Evolutionary conservation across 2,113 vertebrate species (phyloP), one percentile per base, ranked within the genome.

Genomic region (Ciconia maguari): DNA sequence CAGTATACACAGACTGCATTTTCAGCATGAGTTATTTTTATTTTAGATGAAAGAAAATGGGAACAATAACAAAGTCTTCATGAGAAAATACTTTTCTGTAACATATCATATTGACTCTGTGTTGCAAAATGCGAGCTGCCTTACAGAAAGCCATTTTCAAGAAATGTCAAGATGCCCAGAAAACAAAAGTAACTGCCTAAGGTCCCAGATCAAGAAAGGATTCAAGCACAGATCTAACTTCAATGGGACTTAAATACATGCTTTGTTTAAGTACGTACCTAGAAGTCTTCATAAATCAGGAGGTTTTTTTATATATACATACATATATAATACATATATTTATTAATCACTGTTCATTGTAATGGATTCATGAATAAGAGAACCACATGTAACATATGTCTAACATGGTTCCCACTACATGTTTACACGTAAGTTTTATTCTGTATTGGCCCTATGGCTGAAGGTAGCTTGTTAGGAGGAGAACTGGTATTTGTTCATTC

Each of bases 1-100:
- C 77, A 95, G 66, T 77, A 78, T 60, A 89, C 54, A 91, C n/a
- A 97, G 58, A 55, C 78, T 90, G 81, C 66, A 91, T 87, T 96
- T 97, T 96, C 84, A 94, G 85, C 90, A 83, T 93, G 62, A 95
- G 78, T 87, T 96, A 91, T 92, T 97, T 95, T 95, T 94, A 93
- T 78, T 95, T 92, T 81, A 97, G 70, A 92, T 95, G 78, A 93
- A 88, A 94, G 94, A 90, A 96, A 95, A 95, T 51, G 48, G 55
- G 83, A 91, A 62, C 57, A 95, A 91, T 77, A 94, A 92, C 83
- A 91, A 96, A 94, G 60, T 13, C 57, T 93, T 87, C 80, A 91
- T 72, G 58, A 95, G 81, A 93, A 92, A 94, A 85, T 90, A 94
- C 57, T 93, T 82, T 81, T 83, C 72, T 49, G 62, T 51, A 88